A percentile compares a stretch with the other conserved stretches of the same genome.
phyloP scores from a whole-genome alignment of 2,113 vertebrate species.

The Rhinogobius similis region DNA sequence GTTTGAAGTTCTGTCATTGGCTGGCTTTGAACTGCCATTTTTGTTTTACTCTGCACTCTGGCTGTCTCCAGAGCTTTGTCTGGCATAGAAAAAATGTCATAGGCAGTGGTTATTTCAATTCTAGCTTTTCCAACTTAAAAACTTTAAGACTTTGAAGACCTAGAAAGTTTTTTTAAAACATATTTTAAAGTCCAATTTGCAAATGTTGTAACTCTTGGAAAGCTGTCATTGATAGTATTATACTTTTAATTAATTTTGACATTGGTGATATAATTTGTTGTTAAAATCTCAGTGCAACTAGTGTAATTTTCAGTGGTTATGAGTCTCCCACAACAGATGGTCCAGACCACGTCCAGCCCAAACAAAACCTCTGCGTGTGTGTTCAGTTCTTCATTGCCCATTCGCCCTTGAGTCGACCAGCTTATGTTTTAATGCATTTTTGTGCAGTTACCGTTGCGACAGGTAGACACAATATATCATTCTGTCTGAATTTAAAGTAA shows the following conservation, averaged over 20 bases:
- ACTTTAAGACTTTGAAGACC: constrained; percentile 1
- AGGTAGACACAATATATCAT: neutral
- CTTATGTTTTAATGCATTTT: constrained; percentile 1
- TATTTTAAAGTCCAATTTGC: too few species aligned
- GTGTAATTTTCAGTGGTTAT: too few species aligned
- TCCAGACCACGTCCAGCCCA: neutral
- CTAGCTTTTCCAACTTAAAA: constrained; percentile 5
- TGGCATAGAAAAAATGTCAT: constrained; percentile 49
- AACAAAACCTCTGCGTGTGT: neutral
- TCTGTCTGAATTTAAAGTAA: neutral
- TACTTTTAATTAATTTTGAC: neutral
- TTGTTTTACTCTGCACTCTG: constrained; percentile 51
- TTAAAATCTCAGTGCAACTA: too few species aligned
- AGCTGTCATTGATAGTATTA: too few species aligned
- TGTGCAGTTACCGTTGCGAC: neutral
- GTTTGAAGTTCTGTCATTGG: constrained; percentile 64
- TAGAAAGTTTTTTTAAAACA: too few species aligned
- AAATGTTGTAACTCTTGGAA: too few species aligned
- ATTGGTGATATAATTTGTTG: neutral
- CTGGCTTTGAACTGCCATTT: constrained; percentile 72
- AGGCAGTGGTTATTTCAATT: constrained; percentile 52
- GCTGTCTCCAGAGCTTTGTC: constrained; percentile 45
- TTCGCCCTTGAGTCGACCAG: neutral
- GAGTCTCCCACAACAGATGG: neutral
- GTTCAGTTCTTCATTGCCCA: neutral